phyloP scores from a whole-genome alignment of 2,113 vertebrate species.

The Macrotis lagotis region DNA sequence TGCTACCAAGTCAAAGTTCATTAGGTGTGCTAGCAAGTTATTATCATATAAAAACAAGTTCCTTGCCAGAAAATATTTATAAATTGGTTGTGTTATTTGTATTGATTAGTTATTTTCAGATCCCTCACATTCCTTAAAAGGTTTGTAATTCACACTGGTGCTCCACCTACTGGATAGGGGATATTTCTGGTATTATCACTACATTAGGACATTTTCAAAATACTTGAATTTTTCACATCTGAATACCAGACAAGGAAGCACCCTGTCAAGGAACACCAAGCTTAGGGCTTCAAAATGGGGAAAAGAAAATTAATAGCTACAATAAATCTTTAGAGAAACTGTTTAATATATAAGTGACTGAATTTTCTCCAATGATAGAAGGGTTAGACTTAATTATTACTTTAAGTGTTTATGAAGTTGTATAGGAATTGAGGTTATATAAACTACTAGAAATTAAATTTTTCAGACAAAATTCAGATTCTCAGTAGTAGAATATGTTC shows the following conservation, averaged over 20 bases:
- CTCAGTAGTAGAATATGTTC: neutral
- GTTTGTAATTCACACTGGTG: neutral
- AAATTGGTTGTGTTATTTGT: neutral
- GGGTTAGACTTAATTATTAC: neutral
- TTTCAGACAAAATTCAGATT: neutral
- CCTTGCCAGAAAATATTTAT: slow-evolving; percentile 4
- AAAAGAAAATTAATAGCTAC: neutral
- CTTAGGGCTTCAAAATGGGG: neutral
- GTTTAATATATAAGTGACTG: neutral
- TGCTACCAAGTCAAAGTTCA: slow-evolving; percentile 35
- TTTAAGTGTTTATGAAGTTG: neutral
- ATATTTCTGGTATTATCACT: neutral
- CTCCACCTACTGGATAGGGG: neutral
- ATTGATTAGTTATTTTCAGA: neutral
- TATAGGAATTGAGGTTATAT: neutral
- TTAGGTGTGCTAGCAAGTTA: slow-evolving; percentile 21
- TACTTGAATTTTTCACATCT: neutral
- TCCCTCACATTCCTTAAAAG: neutral
- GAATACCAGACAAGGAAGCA: neutral
- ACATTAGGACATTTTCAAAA: neutral
- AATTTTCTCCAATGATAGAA: neutral
- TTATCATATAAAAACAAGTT: slow-evolving; percentile 43
- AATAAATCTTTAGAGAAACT: neutral
- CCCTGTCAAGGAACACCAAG: neutral
- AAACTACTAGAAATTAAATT: neutral